Conservation (phyloP, 2,113 vertebrate genomes). For the Phoxinus phoxinus region DNA sequence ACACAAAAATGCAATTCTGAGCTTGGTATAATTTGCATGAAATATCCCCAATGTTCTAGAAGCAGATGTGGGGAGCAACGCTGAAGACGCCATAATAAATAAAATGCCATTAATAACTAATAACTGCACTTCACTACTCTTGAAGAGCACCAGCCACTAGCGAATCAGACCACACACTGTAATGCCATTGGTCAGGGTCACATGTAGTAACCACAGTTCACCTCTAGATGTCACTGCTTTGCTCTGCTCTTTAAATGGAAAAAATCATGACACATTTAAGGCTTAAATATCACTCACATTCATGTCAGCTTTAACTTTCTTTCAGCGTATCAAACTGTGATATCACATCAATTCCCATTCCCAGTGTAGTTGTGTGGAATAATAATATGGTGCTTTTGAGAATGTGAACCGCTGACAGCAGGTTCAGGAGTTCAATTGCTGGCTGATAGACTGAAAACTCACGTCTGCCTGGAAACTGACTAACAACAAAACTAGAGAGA, state of each 20-base stretch:
- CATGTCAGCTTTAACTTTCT: conserved; percentile 52
- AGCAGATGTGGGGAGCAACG: not conserved
- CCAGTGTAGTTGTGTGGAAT: conserved; percentile 39
- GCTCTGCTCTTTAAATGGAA: conserved; percentile 55
- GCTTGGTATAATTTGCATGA: not conserved
- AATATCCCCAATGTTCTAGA: not conserved
- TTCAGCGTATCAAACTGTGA: conserved; percentile 44
- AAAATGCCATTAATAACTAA: not conserved
- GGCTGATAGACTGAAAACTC: conserved; percentile 26
- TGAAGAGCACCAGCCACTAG: no score
- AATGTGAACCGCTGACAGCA: conserved; percentile 47
- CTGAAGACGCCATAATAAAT: not conserved
- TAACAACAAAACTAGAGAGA: conserved; percentile 29
- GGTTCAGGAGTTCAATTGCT: conserved; percentile 60
- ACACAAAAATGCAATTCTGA: not conserved
- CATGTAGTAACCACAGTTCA: not conserved
- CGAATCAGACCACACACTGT: not conserved
- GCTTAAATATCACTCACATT: conserved; percentile 45
- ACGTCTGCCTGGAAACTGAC: conserved; percentile 13
- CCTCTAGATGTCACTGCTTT: conserved; percentile 74
- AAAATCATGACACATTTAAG: conserved; percentile 26
- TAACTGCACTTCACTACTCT: not conserved
- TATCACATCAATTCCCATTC: conserved; percentile 49
- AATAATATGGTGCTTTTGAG: conserved; percentile 33
- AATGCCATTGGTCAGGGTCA: not conserved